A percentile compares a stretch with the other conserved stretches of the same genome.
Conservation (phyloP, 2,113 vertebrate species). For the Chrysemys picta region DNA sequence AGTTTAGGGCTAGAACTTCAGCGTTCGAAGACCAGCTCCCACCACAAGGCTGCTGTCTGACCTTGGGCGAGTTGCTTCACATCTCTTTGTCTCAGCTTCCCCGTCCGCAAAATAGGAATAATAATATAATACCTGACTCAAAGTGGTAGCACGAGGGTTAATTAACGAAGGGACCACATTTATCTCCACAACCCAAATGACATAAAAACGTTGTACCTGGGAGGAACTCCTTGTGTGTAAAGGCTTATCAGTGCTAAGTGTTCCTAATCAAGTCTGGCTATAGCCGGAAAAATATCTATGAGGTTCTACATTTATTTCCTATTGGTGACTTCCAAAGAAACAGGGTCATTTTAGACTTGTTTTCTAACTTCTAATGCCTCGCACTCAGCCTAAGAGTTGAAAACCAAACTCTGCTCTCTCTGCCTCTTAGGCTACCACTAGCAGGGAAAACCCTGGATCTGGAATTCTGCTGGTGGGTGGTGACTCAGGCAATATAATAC, state of each 20-base stretch:
- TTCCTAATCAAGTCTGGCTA: neutral
- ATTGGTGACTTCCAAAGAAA: neutral
- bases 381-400: neutral
- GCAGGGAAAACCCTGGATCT: neutral
- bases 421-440: neutral
- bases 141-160: accelerated
- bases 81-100: accelerated
- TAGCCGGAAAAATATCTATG: neutral
- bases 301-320: neutral
- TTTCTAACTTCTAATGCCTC: neutral
- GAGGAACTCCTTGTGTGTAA: constrained; percentile 18
- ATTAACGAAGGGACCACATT: neutral
- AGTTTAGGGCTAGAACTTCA: neutral
- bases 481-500: neutral
- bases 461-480: neutral
- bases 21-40: accelerated
- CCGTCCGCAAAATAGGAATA: neutral
- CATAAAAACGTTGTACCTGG: neutral
- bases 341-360: neutral
- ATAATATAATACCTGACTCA: neutral
- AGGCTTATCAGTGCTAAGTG: neutral
- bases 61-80: neutral
- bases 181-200: accelerated
- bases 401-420: accelerated
- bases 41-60: neutral